phyloP scores from a whole-genome alignment of 2,113 vertebrate species.

The Myiozetetes cayanensis region DNA sequence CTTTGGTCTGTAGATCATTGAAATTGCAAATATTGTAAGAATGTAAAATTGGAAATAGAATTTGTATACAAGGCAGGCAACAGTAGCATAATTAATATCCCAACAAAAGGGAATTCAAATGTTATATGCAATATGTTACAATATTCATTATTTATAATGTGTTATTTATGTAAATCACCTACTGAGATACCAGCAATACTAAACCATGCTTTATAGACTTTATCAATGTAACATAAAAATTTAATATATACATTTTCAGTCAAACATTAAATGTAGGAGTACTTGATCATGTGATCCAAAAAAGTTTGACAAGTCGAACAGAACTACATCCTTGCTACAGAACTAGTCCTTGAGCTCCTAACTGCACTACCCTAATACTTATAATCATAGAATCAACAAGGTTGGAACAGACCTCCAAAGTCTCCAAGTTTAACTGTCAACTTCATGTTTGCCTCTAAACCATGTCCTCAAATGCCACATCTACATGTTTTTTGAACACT shows the following conservation, averaged over 20 bases:
- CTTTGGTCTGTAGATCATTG: neutral
- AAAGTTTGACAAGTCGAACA: neutral
- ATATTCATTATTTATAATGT: neutral
- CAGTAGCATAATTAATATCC: neutral
- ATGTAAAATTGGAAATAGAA: neutral
- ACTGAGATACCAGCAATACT: neutral
- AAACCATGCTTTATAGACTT: neutral
- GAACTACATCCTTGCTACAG: neutral
- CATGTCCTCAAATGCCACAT: neutral
- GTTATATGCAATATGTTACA: neutral
- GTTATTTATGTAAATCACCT: neutral
- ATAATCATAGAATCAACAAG: neutral
- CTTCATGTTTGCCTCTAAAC: neutral
- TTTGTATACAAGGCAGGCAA: neutral
- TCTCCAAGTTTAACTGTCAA: neutral
- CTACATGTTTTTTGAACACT: fast-evolving
- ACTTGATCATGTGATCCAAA: neutral
- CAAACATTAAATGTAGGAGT: neutral
- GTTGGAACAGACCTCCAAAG: neutral
- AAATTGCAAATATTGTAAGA: neutral
- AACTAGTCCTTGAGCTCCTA: neutral
- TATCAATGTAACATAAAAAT: neutral
- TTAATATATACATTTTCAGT: neutral
- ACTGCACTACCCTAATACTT: neutral
- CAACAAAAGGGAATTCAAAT: neutral